phyloP scores from a whole-genome alignment of 1,140 invertebrate species.

The Pseudobourletiella spinata region DNA sequence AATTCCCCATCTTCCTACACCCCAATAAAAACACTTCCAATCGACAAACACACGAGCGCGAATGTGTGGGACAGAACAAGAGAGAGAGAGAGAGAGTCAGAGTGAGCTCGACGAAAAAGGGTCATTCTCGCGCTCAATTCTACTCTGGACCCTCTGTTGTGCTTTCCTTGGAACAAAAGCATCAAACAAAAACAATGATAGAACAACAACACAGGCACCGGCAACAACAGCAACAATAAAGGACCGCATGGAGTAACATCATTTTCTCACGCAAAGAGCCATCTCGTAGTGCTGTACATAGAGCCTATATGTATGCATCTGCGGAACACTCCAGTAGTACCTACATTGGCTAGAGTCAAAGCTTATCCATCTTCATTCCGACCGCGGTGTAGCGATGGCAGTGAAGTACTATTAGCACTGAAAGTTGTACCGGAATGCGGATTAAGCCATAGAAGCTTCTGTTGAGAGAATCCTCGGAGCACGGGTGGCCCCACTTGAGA shows the following conservation, averaged over 20 bases:
- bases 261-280: conserved; percentile 3
- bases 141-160: neutral
- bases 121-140: conserved; percentile 2
- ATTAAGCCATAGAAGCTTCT: too few species aligned
- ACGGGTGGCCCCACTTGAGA: too few species aligned
- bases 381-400: too few species aligned
- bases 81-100: neutral
- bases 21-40: conserved; percentile 15
- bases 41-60: neutral
- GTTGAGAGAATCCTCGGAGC: too few species aligned
- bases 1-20: conserved; percentile 13
- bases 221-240: neutral
- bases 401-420: too few species aligned
- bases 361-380: too few species aligned
- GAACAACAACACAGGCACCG: neutral
- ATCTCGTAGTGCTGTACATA: too few species aligned
- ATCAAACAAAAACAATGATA: neutral
- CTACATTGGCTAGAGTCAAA: too few species aligned
- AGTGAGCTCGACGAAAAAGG: neutral
- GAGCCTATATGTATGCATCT: too few species aligned
- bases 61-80: neutral
- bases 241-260: neutral
- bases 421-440: too few species aligned
- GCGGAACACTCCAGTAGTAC: too few species aligned
- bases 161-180: neutral